Conservation (phyloP, 2,113 vertebrate species). For the Lathamus discolor region DNA sequence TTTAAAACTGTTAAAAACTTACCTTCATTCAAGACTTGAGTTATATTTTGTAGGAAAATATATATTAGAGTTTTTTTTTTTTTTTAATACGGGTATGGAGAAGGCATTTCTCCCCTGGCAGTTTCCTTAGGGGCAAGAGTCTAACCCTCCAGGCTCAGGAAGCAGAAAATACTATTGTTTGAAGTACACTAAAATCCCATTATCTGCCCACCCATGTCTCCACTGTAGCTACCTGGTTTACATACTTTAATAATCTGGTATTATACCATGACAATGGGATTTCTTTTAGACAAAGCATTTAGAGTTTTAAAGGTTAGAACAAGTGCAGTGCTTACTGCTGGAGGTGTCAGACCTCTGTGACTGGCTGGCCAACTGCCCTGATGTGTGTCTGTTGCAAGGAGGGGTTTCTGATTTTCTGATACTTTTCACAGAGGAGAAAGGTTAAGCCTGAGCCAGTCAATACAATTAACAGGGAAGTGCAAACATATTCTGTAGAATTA, state of each 20-base stretch:
- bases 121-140: background rate
- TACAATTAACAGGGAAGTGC: background rate
- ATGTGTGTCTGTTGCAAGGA: background rate
- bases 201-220: background rate
- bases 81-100: background rate
- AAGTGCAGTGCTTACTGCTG: background rate
- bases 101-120: background rate
- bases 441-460: background rate
- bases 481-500: background rate
- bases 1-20: background rate
- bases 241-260: background rate
- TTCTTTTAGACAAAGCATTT: background rate
- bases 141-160: background rate
- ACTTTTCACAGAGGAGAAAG: background rate
- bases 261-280: background rate
- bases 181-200: background rate
- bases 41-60: background rate
- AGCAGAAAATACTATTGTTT: background rate
- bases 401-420: background rate
- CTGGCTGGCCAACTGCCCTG: background rate
- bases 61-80: background rate
- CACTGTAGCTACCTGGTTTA: background rate
- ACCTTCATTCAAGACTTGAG: background rate
- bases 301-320: background rate
- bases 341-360: background rate